Conservation (phyloP, 2,888 invertebrate genomes). For the Andrena minutula region DNA sequence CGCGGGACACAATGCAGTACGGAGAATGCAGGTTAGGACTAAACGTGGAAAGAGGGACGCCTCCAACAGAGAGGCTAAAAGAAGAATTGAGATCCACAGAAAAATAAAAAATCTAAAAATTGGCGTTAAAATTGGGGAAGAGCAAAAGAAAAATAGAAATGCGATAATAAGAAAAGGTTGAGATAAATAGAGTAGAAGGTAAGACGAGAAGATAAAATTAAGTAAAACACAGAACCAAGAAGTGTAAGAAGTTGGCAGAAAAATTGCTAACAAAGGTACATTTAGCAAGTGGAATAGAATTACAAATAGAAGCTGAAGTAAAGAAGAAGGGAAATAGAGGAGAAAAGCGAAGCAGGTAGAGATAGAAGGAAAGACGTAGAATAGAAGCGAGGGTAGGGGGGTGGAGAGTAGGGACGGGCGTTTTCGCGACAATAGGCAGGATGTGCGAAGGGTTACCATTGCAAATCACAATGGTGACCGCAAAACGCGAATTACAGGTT, state of each 20-base stretch:
- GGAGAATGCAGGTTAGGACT: not conserved
- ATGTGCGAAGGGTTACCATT: conserved; percentile 81
- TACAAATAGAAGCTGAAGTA: not conserved
- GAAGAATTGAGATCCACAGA: not conserved
- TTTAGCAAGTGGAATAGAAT: too few relatives aligned
- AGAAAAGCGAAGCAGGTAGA: not conserved
- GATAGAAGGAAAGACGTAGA: not conserved
- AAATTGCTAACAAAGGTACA: too few relatives aligned
- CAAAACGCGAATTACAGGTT: conserved; percentile 81
- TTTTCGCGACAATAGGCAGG: conserved; percentile 82
- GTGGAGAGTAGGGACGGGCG: conserved; percentile 34
- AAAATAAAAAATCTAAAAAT: not conserved
- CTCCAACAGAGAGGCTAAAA: not conserved
- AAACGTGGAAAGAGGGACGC: not conserved
- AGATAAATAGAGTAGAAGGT: too few relatives aligned
- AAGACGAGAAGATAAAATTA: too few relatives aligned
- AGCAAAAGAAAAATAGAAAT: not conserved
- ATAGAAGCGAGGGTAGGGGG: conserved; percentile 8
- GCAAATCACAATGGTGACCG: conserved; percentile 84
- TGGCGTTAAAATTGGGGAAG: not conserved
- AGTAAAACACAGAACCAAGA: too few relatives aligned
- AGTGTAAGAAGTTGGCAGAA: too few relatives aligned
- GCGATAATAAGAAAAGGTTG: too few relatives aligned
- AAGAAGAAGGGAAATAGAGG: not conserved
- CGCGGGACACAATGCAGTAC: conserved; percentile 17